Conservation (phyloP, 2,113 vertebrate genomes). For the Rhadina sibilatrix region DNA sequence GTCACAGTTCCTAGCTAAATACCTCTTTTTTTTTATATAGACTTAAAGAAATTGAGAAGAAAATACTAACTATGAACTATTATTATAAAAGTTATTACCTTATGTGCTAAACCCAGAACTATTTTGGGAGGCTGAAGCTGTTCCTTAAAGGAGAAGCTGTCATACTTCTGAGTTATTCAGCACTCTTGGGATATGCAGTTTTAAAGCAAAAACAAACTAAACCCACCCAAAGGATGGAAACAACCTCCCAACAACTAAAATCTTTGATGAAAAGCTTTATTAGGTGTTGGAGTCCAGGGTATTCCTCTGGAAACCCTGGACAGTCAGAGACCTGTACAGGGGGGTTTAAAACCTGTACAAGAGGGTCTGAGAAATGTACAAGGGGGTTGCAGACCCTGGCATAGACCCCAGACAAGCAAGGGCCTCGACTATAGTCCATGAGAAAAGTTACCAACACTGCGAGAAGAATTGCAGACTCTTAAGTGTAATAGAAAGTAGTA, state of each 20-base stretch:
- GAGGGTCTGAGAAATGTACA: no score
- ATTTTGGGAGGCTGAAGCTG: not conserved
- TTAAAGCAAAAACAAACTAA: not conserved
- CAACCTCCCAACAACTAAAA: not conserved
- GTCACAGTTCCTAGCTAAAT: not conserved
- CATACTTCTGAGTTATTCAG: not conserved
- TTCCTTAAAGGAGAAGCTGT: not conserved
- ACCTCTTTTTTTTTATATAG: not conserved
- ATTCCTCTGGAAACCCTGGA: no score
- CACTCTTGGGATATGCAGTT: not conserved
- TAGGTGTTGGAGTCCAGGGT: no score
- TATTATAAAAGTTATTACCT: not conserved
- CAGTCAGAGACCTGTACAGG: no score
- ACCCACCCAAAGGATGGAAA: not conserved
- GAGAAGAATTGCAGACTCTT: no score
- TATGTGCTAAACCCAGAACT: not conserved
- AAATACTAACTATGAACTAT: not conserved
- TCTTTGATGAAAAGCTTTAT: not conserved
- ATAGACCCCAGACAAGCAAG: no score
- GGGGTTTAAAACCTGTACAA: no score
- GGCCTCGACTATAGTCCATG: no score
- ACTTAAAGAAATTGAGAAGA: not conserved
- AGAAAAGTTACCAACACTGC: no score
- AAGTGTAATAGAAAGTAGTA: no score
- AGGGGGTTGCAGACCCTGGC: no score